These are phyloP conservation scores for Dioctria rufipes DNA, from an alignment of 2,888 invertebrate genomes.

Conservation along the genomic window DNA sequence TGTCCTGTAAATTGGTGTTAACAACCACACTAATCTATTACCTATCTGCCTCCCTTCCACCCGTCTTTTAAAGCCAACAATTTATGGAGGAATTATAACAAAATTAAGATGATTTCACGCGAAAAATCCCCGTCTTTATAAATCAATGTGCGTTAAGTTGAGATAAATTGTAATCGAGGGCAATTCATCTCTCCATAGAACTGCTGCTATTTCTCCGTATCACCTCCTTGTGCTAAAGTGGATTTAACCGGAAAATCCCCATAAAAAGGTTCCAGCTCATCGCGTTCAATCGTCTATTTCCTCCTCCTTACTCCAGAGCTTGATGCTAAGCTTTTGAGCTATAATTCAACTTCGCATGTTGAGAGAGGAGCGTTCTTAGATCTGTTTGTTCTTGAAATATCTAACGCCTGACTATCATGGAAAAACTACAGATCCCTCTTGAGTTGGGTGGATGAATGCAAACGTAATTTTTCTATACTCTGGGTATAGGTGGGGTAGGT, in stretches of 20 bases:
- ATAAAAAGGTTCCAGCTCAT: conserved; percentile 20
- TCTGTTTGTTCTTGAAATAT: not conserved
- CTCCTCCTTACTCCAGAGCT: not conserved
- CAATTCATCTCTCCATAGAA: conserved; percentile 38
- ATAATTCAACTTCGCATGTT: not conserved
- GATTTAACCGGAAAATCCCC: conserved; percentile 41
- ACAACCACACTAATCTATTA: not conserved
- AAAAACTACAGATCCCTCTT: no score
- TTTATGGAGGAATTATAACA: not conserved
- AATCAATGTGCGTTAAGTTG: conserved; percentile 21
- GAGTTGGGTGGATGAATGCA: no score
- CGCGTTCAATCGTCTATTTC: conserved; percentile 26
- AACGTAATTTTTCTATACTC: not conserved
- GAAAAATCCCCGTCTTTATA: not conserved
- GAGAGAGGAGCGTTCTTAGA: not conserved
- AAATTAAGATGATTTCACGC: not conserved
- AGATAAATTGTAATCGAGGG: conserved; percentile 30
- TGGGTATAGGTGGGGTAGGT: not conserved
- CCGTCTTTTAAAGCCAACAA: not conserved
- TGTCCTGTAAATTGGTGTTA: not conserved
- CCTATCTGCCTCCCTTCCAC: no score
- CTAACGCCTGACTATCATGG: not conserved
- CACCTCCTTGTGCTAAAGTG: conserved; percentile 17
- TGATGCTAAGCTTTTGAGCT: not conserved
- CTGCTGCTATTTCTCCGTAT: conserved; percentile 29